phyloP scores from a whole-genome alignment of 35 echinoderm and acorn worm genomes.

The Heliocidaris tuberculata region DNA sequence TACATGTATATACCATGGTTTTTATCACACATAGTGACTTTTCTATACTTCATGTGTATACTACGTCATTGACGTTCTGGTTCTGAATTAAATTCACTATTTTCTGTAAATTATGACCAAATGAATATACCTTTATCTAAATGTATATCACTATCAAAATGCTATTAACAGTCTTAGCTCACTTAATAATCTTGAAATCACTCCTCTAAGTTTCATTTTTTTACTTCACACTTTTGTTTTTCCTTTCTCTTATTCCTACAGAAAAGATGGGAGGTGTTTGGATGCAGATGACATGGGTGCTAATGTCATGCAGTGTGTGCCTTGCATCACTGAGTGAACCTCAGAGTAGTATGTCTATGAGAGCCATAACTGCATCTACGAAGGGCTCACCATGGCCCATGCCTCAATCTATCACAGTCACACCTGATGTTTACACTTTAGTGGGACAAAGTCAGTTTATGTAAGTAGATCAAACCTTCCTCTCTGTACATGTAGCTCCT shows the following conservation, averaged over 20 bases:
- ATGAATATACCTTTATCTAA: too few relatives aligned
- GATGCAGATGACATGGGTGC: background rate
- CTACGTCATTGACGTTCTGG: too few relatives aligned
- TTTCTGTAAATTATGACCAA: too few relatives aligned
- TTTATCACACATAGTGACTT: too few relatives aligned
- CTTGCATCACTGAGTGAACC: background rate
- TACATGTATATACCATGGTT: too few relatives aligned
- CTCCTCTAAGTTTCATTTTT: too few relatives aligned
- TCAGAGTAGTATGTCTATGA: background rate
- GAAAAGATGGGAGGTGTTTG: background rate
- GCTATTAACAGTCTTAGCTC: too few relatives aligned
- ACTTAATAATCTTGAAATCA: too few relatives aligned
- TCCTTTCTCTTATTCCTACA: background rate
- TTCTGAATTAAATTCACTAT: too few relatives aligned
- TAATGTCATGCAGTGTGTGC: background rate
- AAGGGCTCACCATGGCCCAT: slow-evolving; percentile 78
- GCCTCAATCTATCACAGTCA: slow-evolving; percentile 54
- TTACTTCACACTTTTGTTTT: background rate
- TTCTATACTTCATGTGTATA: too few relatives aligned
- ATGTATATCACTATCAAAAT: too few relatives aligned
- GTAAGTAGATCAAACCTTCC: background rate
- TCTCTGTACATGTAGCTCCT: background rate
- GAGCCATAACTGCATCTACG: slow-evolving; percentile 24
- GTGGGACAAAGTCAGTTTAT: background rate
- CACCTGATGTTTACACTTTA: slow-evolving; percentile 32